Conservation (phyloP, 2,113 vertebrate species). For the Pseudorasbora parva region DNA sequence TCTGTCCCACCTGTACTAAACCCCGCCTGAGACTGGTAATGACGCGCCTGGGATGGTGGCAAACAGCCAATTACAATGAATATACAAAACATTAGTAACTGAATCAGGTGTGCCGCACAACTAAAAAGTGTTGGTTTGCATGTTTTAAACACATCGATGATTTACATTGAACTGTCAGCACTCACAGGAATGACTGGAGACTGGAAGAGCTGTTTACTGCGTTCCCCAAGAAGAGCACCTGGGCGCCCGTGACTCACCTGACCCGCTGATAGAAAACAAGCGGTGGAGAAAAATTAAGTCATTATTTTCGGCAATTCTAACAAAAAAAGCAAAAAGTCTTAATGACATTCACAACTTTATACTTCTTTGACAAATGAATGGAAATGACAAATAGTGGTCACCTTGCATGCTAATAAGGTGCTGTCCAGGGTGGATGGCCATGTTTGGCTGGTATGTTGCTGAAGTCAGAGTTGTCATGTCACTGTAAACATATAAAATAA, state of each 20-base stretch:
- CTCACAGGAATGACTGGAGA: constrained; percentile 85
- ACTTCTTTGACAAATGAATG: neutral
- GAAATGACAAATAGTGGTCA: constrained; percentile 50
- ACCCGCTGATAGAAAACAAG: constrained; percentile 71
- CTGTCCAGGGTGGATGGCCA: constrained; percentile 85
- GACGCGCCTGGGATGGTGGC: constrained; percentile 73
- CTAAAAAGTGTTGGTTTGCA: neutral
- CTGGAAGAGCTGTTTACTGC: constrained; percentile 88
- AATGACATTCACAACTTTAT: neutral
- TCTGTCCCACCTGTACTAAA: constrained; percentile 82
- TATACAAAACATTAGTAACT: neutral
- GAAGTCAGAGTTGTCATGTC: constrained; percentile 88
- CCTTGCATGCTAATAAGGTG: constrained; percentile 91
- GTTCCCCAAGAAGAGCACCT: constrained; percentile 82
- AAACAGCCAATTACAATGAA: neutral
- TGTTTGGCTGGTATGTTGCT: constrained; percentile 83
- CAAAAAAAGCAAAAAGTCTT: neutral
- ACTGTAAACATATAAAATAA: constrained; percentile 62
- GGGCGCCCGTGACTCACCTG: constrained; percentile 83
- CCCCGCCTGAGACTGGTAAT: constrained; percentile 80
- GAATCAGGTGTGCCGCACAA: neutral
- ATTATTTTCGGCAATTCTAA: neutral
- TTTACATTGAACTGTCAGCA: constrained; percentile 22
- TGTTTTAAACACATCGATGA: neutral
- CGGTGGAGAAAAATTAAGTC: neutral